Evolutionary conservation across 2,797 vertebrate genomes (phyloP), one percentile per base, ranked within the genome.

Genomic region (Champsocephalus gunnari): DNA sequence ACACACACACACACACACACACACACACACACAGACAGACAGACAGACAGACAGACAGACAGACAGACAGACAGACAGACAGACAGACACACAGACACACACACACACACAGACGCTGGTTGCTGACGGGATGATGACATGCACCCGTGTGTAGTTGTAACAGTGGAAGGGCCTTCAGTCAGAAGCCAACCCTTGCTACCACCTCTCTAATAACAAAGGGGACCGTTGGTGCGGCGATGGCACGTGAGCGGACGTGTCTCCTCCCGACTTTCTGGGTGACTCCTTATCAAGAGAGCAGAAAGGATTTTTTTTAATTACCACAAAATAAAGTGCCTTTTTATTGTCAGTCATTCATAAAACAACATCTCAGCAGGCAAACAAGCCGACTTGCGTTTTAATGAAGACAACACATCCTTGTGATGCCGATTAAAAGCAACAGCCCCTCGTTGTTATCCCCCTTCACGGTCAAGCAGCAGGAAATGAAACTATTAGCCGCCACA

Each of bases 141-240:
- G n/a, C n/a, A n/a, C n/a, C n/a, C n/a, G n/a, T n/a, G n/a, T n/a
- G n/a, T n/a, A n/a, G n/a, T n/a, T n/a, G n/a, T n/a, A n/a, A n/a
- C n/a, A n/a, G n/a, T n/a, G n/a, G n/a, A n/a, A n/a, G 19, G 65
- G 63, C 32, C 53, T 56, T 76, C 47, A 61, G 75, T 81, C 54
- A 28, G 66, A 73, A 60, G 82, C 88, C 84, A 79, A 32, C 49
- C 16, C 51, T 83, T 57, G 51, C 88, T 88, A 72, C 60, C 84
- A 84, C 82, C 79, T 84, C 75, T 50, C 73, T 73, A 79, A 59
- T n/a, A 75, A 77, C 72, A 75, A 6, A 16, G 17, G 56, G 63
- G 61, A 5, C 58, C 67, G 72, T 73, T 80, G 73, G 58, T 72
- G 2, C 9, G 11, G 61, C 6, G 50, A 58, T 47, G 57, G 48